phyloP scores from a whole-genome alignment of 92 coral and sea anemone genomes.

The Meandrina meandrites region DNA sequence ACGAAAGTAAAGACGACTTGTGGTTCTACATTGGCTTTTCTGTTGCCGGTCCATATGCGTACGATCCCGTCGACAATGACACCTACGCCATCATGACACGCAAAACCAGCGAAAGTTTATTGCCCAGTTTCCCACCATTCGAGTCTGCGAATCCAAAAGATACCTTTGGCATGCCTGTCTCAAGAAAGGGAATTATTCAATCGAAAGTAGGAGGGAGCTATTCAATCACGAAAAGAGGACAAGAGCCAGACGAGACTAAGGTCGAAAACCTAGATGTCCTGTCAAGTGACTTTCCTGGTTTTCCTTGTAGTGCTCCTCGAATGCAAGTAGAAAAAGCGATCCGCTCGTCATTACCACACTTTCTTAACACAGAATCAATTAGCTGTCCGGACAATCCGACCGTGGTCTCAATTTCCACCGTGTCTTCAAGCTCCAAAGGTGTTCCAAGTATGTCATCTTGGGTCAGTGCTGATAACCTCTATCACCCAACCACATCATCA shows the following conservation, averaged over 20 bases:
- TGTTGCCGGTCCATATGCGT: conserved; percentile 69
- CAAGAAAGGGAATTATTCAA: background rate
- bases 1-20: conserved; percentile 69
- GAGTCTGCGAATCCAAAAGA: background rate
- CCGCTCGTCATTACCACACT: conserved; percentile 8
- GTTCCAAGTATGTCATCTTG: background rate
- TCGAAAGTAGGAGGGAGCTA: background rate
- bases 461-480: background rate
- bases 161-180: background rate
- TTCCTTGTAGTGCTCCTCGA: background rate
- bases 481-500: background rate
- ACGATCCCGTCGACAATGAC: conserved; percentile 68
- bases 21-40: conserved; percentile 75
- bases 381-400: background rate
- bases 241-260: background rate
- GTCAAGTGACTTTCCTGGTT: background rate
- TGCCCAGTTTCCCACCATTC: background rate
- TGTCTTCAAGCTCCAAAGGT: background rate
- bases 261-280: background rate
- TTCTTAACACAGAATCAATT: background rate
- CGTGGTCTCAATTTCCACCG: background rate
- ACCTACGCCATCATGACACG: conserved; percentile 31
- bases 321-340: background rate
- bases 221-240: background rate
- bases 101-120: background rate